Base-by-base conservation (phyloP, 2,113 vertebrate genomes). In the Paralichthys olivaceus region DNA sequence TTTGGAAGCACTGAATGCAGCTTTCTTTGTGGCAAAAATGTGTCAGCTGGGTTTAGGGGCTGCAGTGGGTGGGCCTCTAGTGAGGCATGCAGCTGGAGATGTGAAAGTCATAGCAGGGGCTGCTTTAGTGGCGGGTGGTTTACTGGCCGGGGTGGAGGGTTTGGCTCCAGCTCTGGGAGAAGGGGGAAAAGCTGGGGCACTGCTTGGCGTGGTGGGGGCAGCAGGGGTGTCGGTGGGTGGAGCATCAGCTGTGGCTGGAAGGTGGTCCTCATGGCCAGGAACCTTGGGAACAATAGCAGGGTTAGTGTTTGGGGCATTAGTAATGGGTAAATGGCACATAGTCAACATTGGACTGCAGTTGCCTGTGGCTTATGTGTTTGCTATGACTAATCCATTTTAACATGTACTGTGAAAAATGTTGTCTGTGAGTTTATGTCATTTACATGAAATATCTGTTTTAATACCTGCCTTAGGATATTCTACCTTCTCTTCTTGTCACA, bases 11-110 rank as follows among this genome's bases (percentile, higher is more conserved):
- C n/a, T 94, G 55, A 85, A 77, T 1, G 54, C 91, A 7, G 85
- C 86, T 6, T 83, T 93, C 61, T 93, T 93, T 32, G 87, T 81
- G 4, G 87, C 91, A 0, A 90, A 86, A 75, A 56, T 93, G 7
- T 93, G 87, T 29, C 90, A 93, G 75, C 66, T 94, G 40, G 86
- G 69, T 14, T 78, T 94, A 37, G 93, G 93, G 5, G 93, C 93
- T 1, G 71, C 86, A 0, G 78, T 93, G 0, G 93, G 91, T 4
- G 91, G 93, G 19, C 66, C 75, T 0, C 40, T 94, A 15, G 84
- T 89, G 12, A 77, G 89, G 14, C 66, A 43, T 2, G 81, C 54
- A 14, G 83, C 54, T 0, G 87, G 82, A 26, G 77, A 89, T 25
- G 80, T 60, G 6, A 91, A 72, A 43, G 87, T 92, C 20, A 84